Percentiles rank a stretch among this genome's conserved stretches.
These are phyloP conservation scores for Theodoxus fluviatilis DNA, from an alignment of 2,888 invertebrate species.

Conservation along the genomic window DNA sequence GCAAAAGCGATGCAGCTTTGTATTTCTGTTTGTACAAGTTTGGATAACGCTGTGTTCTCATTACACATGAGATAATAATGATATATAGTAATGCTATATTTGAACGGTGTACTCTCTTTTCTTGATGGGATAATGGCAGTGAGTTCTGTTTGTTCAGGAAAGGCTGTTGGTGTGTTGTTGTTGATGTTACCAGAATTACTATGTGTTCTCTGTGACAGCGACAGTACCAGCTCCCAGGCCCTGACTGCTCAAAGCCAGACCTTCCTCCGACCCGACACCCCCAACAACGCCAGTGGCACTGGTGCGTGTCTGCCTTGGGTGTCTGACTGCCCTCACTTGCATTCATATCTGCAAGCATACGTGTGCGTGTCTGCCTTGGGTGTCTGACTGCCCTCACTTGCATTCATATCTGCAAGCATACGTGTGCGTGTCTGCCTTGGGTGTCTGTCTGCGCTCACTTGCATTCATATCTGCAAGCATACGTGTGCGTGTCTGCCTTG, in stretches of 20 bases:
- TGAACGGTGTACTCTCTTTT: no score
- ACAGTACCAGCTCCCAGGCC: constrained; percentile 63
- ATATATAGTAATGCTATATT: not conserved
- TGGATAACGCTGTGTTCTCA: no score
- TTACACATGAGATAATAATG: not conserved
- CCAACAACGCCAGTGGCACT: constrained; percentile 63
- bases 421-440: not conserved
- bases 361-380: not conserved
- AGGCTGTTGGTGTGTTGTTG: no score
- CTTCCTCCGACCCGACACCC: constrained; percentile 68
- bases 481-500: constrained; percentile 12
- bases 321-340: not conserved
- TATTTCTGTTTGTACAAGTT: no score
- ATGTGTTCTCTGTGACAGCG: constrained; percentile 41
- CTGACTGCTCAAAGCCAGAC: constrained; percentile 65
- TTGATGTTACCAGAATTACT: not conserved
- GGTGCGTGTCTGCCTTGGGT: constrained; percentile 33
- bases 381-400: not conserved
- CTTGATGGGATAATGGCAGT: not conserved
- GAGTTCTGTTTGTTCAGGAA: not conserved
- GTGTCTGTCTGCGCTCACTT: not conserved
- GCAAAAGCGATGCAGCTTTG: no score
- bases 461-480: not conserved
- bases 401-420: not conserved
- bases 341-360: not conserved